Conservation (phyloP, 2,113 vertebrate genomes). For the Microtus ochrogaster region DNA sequence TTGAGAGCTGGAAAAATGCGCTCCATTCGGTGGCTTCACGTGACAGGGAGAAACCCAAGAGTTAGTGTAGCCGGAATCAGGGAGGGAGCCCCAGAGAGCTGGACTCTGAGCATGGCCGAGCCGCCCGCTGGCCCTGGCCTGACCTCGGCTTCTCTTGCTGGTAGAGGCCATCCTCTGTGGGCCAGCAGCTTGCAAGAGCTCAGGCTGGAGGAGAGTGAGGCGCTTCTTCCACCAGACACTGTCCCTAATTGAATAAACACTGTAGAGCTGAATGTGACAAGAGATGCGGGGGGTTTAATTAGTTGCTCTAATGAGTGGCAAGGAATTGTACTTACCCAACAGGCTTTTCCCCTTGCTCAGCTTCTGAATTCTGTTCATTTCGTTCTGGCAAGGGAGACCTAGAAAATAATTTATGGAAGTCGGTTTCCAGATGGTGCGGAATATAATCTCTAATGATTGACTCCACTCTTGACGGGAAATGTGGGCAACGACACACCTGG, state of each 20-base stretch:
- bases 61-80: not conserved
- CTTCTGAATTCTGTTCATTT: conserved; percentile 96
- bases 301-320: conserved; percentile 81
- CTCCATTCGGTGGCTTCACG: not conserved
- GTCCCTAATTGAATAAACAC: conserved; percentile 79
- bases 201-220: conserved; percentile 7
- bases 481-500: conserved; percentile 84
- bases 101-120: too few relatives aligned
- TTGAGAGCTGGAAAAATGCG: not conserved
- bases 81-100: too few relatives aligned
- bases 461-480: conserved; percentile 80
- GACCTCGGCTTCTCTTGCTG: not conserved
- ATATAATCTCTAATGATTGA: conserved; percentile 84
- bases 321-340: conserved; percentile 91
- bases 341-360: conserved; percentile 94
- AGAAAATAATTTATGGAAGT: conserved; percentile 84
- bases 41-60: not conserved
- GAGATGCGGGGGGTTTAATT: conserved; percentile 85
- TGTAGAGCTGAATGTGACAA: conserved; percentile 76
- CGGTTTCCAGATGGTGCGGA: conserved; percentile 86
- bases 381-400: conserved; percentile 97
- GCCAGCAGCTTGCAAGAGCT: not conserved
- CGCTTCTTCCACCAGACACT: conserved; percentile 66
- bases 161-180: not conserved
- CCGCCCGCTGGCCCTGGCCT: not conserved